Conservation (phyloP, 2,797 vertebrate species). For the Poeciliopsis turneri region DNA sequence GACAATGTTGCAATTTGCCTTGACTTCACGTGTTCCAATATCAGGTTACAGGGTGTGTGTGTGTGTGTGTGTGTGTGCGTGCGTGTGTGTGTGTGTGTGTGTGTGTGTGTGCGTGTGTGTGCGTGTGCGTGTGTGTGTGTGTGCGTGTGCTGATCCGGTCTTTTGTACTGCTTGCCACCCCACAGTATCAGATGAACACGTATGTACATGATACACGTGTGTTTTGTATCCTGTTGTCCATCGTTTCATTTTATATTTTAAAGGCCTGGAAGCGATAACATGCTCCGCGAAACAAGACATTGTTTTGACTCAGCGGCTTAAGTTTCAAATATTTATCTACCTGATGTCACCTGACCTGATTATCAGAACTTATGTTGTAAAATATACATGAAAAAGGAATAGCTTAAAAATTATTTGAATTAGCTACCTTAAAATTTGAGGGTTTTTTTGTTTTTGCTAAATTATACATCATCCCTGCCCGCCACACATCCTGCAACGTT, state of each 20-base stretch:
- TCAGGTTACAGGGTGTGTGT: constrained; percentile 13
- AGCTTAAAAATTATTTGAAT: too few relatives aligned
- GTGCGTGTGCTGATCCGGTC: background rate
- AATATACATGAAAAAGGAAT: background rate
- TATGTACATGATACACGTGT: background rate
- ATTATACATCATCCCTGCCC: too few relatives aligned
- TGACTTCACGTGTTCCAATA: background rate
- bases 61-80: background rate
- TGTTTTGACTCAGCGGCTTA: background rate
- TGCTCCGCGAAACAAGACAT: background rate
- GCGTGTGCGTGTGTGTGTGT: too few relatives aligned
- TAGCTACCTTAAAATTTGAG: too few relatives aligned
- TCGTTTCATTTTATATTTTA: constrained; percentile 1
- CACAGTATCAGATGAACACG: constrained; percentile 18
- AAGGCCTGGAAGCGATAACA: background rate
- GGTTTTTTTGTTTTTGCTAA: too few relatives aligned
- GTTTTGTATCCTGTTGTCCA: background rate
- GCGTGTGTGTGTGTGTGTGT: background rate
- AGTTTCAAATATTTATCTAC: background rate
- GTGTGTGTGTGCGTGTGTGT: background rate
- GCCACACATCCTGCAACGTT: background rate
- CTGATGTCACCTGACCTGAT: background rate
- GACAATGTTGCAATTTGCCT: constrained; percentile 2
- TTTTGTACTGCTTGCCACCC: constrained; percentile 17
- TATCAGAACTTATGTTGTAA: too few relatives aligned